These are phyloP conservation scores for Lumbricus terrestris DNA, from an alignment of 2,888 invertebrate species.

Conservation along the genomic window DNA sequence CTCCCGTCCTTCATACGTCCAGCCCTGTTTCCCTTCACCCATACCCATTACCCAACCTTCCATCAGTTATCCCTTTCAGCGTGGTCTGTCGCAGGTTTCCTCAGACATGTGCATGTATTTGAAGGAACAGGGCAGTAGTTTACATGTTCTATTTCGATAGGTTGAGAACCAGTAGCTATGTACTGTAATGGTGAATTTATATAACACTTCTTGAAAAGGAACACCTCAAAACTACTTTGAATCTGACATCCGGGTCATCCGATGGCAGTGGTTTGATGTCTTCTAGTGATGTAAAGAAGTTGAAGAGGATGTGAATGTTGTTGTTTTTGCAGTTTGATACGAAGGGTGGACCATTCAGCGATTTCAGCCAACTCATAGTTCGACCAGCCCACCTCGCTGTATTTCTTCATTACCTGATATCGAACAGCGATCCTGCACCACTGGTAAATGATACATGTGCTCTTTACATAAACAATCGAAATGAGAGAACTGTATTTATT, in stretches of 20 bases:
- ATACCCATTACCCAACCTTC: too few relatives aligned
- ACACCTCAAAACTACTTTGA: not conserved
- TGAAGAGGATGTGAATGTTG: too few relatives aligned
- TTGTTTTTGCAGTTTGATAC: conserved; percentile 28
- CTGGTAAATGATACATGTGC: conserved; percentile 65
- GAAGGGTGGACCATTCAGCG: conserved; percentile 80
- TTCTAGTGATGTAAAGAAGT: not conserved
- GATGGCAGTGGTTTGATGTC: not conserved
- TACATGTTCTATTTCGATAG: not conserved
- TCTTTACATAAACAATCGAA: not conserved
- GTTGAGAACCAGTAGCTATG: not conserved
- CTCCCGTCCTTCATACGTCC: too few relatives aligned
- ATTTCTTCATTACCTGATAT: conserved; percentile 85
- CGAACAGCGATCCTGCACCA: conserved; percentile 78
- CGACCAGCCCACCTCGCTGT: conserved; percentile 89
- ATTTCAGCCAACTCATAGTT: conserved; percentile 76
- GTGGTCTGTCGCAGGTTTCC: not conserved
- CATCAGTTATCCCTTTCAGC: not conserved
- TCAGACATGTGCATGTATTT: not conserved
- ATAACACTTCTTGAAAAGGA: not conserved
- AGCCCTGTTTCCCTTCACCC: too few relatives aligned
- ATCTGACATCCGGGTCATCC: not conserved
- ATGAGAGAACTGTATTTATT: not conserved
- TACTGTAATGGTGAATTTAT: not conserved
- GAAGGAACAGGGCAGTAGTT: not conserved